Evolutionary conservation across 1,140 invertebrate species (phyloP), one percentile per base, ranked within the genome.

Genomic region (Anagrus nilaparvatae): DNA sequence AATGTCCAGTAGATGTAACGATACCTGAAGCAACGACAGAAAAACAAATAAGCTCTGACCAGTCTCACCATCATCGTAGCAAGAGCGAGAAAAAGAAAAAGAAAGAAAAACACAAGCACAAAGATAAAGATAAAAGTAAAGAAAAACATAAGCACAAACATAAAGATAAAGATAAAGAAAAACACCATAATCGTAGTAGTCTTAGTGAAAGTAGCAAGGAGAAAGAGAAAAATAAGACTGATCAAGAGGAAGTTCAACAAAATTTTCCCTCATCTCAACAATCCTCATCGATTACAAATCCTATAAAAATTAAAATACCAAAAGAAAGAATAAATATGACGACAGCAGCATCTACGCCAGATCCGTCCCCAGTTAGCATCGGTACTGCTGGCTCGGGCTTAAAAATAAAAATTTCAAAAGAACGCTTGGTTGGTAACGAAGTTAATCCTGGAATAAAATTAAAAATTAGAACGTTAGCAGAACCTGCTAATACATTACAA

Each of bases 401-500:
- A 9, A 80, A 79, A 52, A 74, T 80, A 14, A 79, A 77, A 58
- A 79, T 81, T 25, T 71, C 75, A 1, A 78, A 77, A 50, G 75
- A 79, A 43, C 58, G 68, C 19, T 61, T 77, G 14, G 73, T 70
- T 48, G 65, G 59, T 28, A 39, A 48, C 28, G 43, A 54, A 41
- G 43, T 53, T 35, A 52, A 12, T 52, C 31, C 43, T 50, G 13
- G 49, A 60, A 12, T 48, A 56, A 41, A 39, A 36, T 50, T 31
- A 14, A 21, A n/a, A 4, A 47, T 33, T 10, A 12, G 21, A 16
- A 38, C 40, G 38, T 25, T 40, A 49, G 44, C 52, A 43, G 46
- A 53, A 35, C 47, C 47, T 23, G 54, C 60, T 51, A 33, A 54
- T 31, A 39, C 52, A 37, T n/a, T n/a, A 48, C 49, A 52, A 48